phyloP scores from a whole-genome alignment of 2,113 vertebrate genomes.

The Myotis davidii region DNA sequence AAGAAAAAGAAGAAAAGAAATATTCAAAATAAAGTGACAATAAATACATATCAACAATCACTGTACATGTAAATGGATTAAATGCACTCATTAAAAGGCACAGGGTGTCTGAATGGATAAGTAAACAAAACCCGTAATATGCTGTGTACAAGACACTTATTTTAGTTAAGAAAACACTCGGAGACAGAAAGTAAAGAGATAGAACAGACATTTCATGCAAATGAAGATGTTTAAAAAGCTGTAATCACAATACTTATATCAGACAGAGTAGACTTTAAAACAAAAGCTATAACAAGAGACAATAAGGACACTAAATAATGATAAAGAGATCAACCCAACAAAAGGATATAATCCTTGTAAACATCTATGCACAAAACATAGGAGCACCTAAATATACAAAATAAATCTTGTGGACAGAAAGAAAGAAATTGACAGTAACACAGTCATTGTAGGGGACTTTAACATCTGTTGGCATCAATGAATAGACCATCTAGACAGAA shows the following conservation, averaged over 20 bases:
- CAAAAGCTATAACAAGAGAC: neutral
- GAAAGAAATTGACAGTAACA: neutral
- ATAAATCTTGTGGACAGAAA: neutral
- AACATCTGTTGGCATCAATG: neutral
- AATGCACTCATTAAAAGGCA: neutral
- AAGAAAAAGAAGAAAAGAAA: neutral
- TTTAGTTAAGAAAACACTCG: neutral
- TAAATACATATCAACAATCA: neutral
- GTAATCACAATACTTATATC: neutral
- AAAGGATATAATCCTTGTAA: neutral
- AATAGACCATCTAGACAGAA: neutral
- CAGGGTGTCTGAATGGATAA: neutral
- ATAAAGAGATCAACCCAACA: neutral
- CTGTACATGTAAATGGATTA: neutral
- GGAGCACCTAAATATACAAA: neutral
- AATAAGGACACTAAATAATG: neutral
- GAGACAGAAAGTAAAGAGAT: neutral
- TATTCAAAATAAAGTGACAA: neutral
- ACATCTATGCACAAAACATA: neutral
- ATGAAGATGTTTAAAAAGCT: neutral
- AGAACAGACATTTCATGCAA: neutral
- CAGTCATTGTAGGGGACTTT: neutral
- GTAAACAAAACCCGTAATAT: neutral
- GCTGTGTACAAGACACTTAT: neutral
- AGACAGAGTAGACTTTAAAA: neutral